Conservation (phyloP, 2,797 vertebrate species). For the Catharus ustulatus region DNA sequence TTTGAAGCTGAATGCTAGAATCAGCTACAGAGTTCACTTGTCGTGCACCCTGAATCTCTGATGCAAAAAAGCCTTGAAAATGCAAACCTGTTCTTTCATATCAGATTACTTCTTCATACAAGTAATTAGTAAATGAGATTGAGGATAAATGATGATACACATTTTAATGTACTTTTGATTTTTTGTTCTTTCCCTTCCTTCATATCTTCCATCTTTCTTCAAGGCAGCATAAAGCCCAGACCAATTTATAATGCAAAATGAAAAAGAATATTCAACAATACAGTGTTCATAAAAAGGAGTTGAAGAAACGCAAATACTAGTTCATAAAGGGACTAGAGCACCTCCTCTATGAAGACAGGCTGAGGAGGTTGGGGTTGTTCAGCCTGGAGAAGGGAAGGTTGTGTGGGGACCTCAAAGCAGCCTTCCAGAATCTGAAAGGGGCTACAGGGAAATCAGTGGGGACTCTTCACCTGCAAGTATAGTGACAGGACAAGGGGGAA, state of each 20-base stretch:
- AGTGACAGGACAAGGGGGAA: neutral
- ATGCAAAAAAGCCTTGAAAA: neutral
- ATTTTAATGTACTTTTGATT: neutral
- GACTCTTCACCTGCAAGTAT: neutral
- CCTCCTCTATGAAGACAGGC: neutral
- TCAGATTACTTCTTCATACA: neutral
- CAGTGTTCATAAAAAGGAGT: neutral
- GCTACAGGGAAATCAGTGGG: neutral
- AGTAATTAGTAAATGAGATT: neutral
- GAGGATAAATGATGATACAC: neutral
- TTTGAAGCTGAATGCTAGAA: neutral
- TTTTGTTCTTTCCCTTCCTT: neutral
- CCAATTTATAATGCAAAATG: neutral
- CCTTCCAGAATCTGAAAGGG: neutral
- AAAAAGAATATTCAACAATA: neutral
- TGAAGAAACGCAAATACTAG: neutral
- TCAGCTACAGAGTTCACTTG: neutral
- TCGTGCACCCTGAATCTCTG: neutral
- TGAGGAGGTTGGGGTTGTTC: neutral
- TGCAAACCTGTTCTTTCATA: neutral
- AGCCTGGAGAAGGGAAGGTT: neutral
- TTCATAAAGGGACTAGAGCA: neutral
- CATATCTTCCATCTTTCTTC: neutral
- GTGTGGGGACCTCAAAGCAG: neutral
- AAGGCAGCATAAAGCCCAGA: neutral